Conservation (phyloP, 2,888 invertebrate species). For the Melanophora roralis region DNA sequence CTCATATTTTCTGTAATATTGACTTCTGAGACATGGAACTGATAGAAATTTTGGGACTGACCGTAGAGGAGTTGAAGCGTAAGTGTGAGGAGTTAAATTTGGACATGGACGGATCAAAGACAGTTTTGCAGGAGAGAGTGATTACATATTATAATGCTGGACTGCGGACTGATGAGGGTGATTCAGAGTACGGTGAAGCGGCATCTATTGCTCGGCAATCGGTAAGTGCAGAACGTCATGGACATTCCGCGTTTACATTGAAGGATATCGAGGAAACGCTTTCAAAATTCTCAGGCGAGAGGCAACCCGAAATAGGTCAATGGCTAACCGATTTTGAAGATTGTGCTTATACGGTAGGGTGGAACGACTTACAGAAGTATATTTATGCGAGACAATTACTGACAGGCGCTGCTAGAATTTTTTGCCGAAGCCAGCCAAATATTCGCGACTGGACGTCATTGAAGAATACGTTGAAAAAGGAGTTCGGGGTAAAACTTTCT, state of each 20-base stretch:
- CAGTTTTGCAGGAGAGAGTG: conserved; percentile 6
- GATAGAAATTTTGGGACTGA: not conserved
- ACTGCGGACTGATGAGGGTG: not conserved
- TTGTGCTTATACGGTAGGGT: no score
- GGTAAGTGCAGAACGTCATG: conserved; percentile 4
- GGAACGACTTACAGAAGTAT: conserved; percentile 53
- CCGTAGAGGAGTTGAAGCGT: not conserved
- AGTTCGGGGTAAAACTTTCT: conserved; percentile 37
- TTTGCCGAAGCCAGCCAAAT: conserved; percentile 42
- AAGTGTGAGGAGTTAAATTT: not conserved
- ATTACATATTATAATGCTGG: not conserved
- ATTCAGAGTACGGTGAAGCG: not conserved
- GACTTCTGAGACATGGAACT: not conserved
- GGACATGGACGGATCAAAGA: not conserved
- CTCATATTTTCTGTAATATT: no score
- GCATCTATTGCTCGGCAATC: not conserved
- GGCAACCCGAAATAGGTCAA: no score
- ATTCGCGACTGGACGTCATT: conserved; percentile 28
- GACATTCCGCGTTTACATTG: no score
- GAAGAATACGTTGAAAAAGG: conserved; percentile 27
- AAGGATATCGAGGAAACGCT: no score
- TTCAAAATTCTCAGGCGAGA: no score
- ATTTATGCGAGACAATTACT: conserved; percentile 39
- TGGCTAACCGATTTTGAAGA: no score
- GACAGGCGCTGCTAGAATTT: conserved; percentile 56